Base-by-base conservation (phyloP, 2,888 invertebrate genomes). In the Parnassius smintheus region DNA sequence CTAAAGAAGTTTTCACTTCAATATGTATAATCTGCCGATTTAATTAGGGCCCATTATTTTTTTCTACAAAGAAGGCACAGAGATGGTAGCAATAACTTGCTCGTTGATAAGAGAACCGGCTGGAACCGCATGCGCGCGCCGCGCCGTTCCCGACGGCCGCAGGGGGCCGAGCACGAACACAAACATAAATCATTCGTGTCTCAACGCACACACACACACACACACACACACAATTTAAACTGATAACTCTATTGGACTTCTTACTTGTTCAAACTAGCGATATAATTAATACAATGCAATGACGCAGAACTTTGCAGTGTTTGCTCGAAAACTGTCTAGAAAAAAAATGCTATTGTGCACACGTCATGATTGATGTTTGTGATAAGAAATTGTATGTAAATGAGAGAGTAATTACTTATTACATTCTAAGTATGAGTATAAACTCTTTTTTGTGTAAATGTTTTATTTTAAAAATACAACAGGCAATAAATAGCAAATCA, bases 21-120 rank as follows among this genome's bases (percentile, higher is more conserved):
- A 7, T 35, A 35, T 35, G 35, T 7, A 35, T 18, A 57, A 12
- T 56, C 22, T 45, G 10, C 18, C 13, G 22, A 44, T 22, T 59
- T 56, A 56, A 56, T 59, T 63, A 56, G 42, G 50, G 18, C 49
- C 9, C 12, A 52, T 45, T 3, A 52, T 59, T 56, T 48, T 44
- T 59, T 63, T 59, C 52, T 55, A 63, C 56, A 72, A 71, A 76
- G 73, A 75, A 77, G 80, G 73, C 76, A 70, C 69, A 68, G 69
- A 68, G 69, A 70, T 75, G 78, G 80, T 81, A 82, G 78, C 85
- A 81, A 79, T 77, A 77, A 78, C 74, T 68, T 66, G 71, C 66
- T 68, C 61, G 49, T 68, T 72, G 90, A 90, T 90, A 90, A 90
- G 81, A 55, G 71, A 90, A 85, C 91, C 81, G 83, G 86, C 70